Conservation (phyloP, 2,113 vertebrate species). For the Coregonus clupeaformis region DNA sequence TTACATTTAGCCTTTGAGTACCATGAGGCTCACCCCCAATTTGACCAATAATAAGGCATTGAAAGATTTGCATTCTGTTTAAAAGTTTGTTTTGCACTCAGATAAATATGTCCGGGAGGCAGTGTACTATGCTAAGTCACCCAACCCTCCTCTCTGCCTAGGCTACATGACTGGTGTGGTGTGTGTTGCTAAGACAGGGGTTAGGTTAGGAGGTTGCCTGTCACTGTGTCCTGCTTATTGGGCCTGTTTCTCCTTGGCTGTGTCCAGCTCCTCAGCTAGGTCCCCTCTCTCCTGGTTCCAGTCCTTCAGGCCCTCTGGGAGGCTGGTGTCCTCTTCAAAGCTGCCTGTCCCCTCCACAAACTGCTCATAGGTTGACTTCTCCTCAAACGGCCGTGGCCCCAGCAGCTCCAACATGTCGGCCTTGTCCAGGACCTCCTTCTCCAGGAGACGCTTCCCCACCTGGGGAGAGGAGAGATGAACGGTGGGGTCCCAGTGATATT, state of each 20-base stretch:
- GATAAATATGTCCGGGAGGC: neutral
- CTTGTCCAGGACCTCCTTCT: constrained; percentile 88
- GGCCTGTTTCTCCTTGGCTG: constrained; percentile 33
- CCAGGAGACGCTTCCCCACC: constrained; percentile 83
- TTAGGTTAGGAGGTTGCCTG: neutral
- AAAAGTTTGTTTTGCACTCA: neutral
- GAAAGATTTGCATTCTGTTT: neutral
- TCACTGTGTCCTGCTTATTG: constrained; percentile 16
- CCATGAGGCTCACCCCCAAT: neutral
- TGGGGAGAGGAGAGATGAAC: constrained; percentile 46
- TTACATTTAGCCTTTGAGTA: neutral
- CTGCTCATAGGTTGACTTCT: constrained; percentile 90
- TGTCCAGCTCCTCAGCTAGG: constrained; percentile 58
- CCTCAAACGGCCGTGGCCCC: constrained; percentile 84
- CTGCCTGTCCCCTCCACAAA: constrained; percentile 92
- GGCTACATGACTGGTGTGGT: neutral
- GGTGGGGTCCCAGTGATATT: neutral
- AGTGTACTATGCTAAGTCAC: neutral
- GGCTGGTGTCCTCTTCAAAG: constrained; percentile 87
- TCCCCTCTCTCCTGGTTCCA: constrained; percentile 84
- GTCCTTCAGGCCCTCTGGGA: constrained; percentile 87
- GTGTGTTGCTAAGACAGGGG: neutral
- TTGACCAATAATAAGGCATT: constrained; percentile 6
- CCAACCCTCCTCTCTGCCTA: neutral
- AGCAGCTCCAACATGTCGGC: constrained; percentile 86